phyloP scores from a whole-genome alignment of 2,888 invertebrate species.

The Sepioteuthis lessoniana region DNA sequence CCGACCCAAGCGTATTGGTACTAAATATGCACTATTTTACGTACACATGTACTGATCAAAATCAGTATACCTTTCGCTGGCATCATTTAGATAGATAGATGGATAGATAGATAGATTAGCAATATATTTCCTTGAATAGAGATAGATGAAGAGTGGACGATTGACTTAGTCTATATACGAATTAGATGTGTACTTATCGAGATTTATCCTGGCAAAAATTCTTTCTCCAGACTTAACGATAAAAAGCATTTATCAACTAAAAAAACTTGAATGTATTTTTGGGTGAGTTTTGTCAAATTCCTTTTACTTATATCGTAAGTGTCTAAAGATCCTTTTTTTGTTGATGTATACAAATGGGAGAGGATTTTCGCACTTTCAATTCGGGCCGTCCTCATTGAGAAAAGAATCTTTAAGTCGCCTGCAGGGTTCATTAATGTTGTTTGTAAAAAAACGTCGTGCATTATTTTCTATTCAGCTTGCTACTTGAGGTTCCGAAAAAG shows the following conservation, averaged over 20 bases:
- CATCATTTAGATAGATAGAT: not conserved
- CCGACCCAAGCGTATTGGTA: too few relatives aligned
- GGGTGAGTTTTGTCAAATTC: not conserved
- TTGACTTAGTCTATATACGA: too few relatives aligned
- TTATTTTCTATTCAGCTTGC: conserved; percentile 8
- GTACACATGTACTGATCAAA: too few relatives aligned
- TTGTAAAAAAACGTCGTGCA: not conserved
- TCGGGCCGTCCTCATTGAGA: not conserved
- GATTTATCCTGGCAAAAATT: too few relatives aligned
- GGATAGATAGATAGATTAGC: not conserved
- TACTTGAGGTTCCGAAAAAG: not conserved
- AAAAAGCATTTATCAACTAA: not conserved
- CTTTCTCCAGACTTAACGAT: not conserved
- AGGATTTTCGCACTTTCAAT: not conserved
- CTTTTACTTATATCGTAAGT: not conserved
- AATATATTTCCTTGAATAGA: not conserved
- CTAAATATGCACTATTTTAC: too few relatives aligned
- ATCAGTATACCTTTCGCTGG: too few relatives aligned
- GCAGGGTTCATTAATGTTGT: conserved; percentile 3
- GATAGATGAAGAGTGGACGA: not conserved
- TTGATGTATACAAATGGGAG: not conserved
- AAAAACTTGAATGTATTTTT: not conserved
- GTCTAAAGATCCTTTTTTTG: not conserved
- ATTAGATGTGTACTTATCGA: too few relatives aligned
- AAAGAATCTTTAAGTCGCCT: not conserved